Evolutionary conservation across 2,113 vertebrate species (phyloP).

Genomic region (Xenopus laevis): DNA sequence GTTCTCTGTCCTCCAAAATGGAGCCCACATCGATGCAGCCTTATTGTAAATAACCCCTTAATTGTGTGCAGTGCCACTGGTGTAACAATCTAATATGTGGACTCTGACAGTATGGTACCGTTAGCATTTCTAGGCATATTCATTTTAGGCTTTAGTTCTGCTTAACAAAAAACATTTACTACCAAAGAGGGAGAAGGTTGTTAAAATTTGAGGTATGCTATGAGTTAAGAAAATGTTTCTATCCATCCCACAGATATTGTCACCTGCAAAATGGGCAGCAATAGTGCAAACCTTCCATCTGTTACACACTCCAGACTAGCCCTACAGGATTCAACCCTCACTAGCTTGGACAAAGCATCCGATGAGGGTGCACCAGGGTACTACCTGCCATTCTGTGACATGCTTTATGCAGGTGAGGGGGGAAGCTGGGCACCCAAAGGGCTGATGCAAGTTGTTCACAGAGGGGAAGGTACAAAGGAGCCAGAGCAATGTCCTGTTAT

Average conservation of each 20-base stretch:
- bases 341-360: slow-evolving; percentile 62
- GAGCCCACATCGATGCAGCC: no score
- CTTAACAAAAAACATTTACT: no score
- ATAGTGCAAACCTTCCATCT: slow-evolving; percentile 62
- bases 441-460: slow-evolving; percentile 34
- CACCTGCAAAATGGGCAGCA: slow-evolving; percentile 69
- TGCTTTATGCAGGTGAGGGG: slow-evolving; percentile 76
- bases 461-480: slow-evolving; percentile 61
- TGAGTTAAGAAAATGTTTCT: no score
- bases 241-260: slow-evolving; percentile 47
- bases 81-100: no score
- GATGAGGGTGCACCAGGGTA: slow-evolving; percentile 70
- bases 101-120: no score
- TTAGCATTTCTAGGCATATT: no score
- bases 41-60: no score
- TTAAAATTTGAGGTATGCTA: no score
- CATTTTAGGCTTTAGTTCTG: no score
- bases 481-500: slow-evolving; percentile 94
- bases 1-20: no score
- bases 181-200: no score
- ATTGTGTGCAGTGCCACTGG: no score
- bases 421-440: slow-evolving; percentile 71
- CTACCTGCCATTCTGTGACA: slow-evolving; percentile 88
- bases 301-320: slow-evolving; percentile 52
- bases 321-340: slow-evolving; percentile 63